A percentile compares a stretch with the other conserved stretches of the same genome.
phyloP scores from a whole-genome alignment of 2,888 invertebrate genomes.

The Macrophya alboannulata region DNA sequence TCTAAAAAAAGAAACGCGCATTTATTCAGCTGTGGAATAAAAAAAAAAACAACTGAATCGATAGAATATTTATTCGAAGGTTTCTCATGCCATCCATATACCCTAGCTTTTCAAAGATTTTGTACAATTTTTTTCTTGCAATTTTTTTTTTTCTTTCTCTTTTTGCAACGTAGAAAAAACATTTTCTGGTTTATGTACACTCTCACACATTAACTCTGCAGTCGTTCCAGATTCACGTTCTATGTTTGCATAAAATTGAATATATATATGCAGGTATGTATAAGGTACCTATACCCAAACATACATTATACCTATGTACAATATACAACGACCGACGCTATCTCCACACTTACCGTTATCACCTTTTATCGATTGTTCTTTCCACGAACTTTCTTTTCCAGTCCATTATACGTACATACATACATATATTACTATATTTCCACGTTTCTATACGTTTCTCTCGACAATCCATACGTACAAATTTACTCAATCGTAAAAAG shows the following conservation, averaged over 20 bases:
- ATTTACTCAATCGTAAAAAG: too few relatives aligned
- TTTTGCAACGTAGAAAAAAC: neutral
- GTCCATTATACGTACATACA: neutral
- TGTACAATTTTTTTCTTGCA: neutral
- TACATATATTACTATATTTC: neutral
- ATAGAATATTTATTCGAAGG: too few relatives aligned
- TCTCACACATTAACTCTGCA: too few relatives aligned
- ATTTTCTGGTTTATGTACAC: neutral
- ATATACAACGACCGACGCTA: neutral
- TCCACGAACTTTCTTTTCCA: neutral
- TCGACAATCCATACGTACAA: too few relatives aligned
- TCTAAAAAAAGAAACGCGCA: too few relatives aligned
- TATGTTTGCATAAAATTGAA: slow-evolving; percentile 2
- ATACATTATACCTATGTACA: too few relatives aligned
- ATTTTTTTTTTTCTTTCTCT: neutral
- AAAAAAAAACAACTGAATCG: too few relatives aligned
- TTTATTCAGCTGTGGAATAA: too few relatives aligned
- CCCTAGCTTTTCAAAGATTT: neutral
- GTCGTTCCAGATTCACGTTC: neutral
- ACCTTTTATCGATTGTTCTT: slow-evolving; percentile 3
- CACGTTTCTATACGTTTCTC: too few relatives aligned
- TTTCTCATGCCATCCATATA: too few relatives aligned
- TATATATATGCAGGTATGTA: neutral
- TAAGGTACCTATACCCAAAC: too few relatives aligned
- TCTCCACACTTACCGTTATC: neutral